These are phyloP conservation scores for Griposia aprilina DNA, from an alignment of 2,888 invertebrate species.

Conservation along the genomic window DNA sequence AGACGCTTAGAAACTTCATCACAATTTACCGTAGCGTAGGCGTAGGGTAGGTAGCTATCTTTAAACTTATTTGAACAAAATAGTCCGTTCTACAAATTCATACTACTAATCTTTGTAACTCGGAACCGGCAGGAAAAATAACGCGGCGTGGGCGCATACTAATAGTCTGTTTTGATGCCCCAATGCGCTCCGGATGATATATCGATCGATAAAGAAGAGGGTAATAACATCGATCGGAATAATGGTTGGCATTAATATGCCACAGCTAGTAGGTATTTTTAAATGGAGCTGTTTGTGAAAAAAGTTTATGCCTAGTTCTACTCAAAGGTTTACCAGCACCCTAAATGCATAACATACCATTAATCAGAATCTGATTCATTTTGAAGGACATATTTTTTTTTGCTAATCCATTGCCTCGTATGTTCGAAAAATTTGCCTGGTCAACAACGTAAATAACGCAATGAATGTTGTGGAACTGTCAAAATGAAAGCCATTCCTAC, in stretches of 20 bases:
- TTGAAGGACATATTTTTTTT: no score
- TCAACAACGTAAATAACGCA: no score
- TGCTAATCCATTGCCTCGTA: no score
- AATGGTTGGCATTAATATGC: background rate
- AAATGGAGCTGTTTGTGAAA: background rate
- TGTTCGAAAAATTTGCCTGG: no score
- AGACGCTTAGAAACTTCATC: no score
- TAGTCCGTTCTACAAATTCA: conserved; percentile 34
- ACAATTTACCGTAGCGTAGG: background rate
- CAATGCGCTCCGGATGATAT: conserved; percentile 56
- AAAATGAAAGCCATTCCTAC: no score
- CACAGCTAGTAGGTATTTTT: no score
- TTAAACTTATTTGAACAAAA: background rate
- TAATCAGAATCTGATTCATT: no score
- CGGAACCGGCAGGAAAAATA: conserved; percentile 64
- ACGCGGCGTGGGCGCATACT: conserved; percentile 56
- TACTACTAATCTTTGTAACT: conserved; percentile 46
- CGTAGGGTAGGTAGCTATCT: no score
- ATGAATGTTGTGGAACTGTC: no score
- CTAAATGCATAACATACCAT: no score
- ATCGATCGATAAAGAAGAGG: conserved; percentile 39
- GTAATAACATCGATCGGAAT: conserved; percentile 47
- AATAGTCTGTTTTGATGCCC: conserved; percentile 60
- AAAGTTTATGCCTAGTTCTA: background rate
- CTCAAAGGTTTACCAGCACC: no score